A percentile compares a stretch with the other conserved stretches of the same genome.
Conservation (phyloP, 2,888 invertebrate genomes). For the Celastrina argiolus region DNA sequence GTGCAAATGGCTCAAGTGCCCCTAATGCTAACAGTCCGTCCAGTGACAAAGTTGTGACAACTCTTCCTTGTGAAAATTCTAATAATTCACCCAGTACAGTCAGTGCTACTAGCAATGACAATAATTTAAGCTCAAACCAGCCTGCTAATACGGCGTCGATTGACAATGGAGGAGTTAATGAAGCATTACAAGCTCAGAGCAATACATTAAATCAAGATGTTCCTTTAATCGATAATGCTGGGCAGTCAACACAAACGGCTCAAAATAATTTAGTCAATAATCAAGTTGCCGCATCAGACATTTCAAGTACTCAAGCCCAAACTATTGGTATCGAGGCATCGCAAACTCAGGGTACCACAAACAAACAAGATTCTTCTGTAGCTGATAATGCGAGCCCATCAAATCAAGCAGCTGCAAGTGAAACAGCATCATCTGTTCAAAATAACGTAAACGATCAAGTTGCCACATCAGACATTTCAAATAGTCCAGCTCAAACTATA, state of each 20-base stretch:
- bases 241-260: not conserved
- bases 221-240: not conserved
- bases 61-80: not conserved
- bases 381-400: too few relatives aligned
- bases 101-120: not conserved
- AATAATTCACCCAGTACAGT: not conserved
- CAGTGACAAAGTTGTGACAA: not conserved
- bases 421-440: not conserved
- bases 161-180: not conserved
- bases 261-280: too few relatives aligned
- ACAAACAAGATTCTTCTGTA: too few relatives aligned
- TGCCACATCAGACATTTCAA: not conserved
- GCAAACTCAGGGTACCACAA: too few relatives aligned
- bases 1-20: conserved; percentile 4
- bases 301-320: too few relatives aligned
- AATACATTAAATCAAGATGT: not conserved
- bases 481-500: not conserved
- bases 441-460: not conserved
- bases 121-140: not conserved
- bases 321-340: too few relatives aligned
- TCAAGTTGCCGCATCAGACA: too few relatives aligned
- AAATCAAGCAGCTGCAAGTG: not conserved
- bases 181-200: not conserved
- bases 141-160: not conserved
- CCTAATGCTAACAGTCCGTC: not conserved